phyloP scores from a whole-genome alignment of 1,140 invertebrate genomes.

The Helicorthomorpha holstii region DNA sequence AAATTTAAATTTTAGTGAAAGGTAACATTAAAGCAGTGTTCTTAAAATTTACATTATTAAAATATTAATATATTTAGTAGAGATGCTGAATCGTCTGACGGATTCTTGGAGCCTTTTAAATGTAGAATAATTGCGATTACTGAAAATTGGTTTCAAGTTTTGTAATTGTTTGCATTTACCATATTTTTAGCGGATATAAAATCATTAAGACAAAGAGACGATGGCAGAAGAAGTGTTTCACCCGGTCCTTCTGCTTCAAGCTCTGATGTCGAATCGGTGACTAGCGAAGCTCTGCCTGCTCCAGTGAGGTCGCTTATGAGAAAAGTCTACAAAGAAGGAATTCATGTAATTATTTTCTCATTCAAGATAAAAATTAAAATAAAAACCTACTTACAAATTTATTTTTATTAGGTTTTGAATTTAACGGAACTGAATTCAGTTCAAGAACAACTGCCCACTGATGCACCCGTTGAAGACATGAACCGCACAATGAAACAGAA shows the following conservation, averaged over 20 bases:
- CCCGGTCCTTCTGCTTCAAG: background rate
- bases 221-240: background rate
- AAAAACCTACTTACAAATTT: background rate
- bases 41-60: too few species aligned
- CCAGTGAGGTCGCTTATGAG: background rate
- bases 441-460: background rate
- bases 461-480: background rate
- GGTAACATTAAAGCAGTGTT: too few species aligned
- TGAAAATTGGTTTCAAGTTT: too few species aligned
- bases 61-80: too few species aligned
- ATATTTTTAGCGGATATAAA: too few species aligned
- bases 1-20: too few species aligned
- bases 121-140: too few species aligned
- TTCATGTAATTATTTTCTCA: background rate
- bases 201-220: background rate
- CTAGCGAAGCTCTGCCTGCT: background rate
- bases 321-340: slow-evolving; percentile 6
- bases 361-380: background rate
- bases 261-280: slow-evolving; percentile 1
- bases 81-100: too few species aligned
- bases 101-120: too few species aligned
- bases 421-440: background rate
- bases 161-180: too few species aligned
- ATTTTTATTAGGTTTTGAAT: background rate
- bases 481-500: background rate